Percentiles rank a stretch among this genome's conserved stretches.
phyloP scores from a whole-genome alignment of 2,797 vertebrate genomes.

The Falco concolor region DNA sequence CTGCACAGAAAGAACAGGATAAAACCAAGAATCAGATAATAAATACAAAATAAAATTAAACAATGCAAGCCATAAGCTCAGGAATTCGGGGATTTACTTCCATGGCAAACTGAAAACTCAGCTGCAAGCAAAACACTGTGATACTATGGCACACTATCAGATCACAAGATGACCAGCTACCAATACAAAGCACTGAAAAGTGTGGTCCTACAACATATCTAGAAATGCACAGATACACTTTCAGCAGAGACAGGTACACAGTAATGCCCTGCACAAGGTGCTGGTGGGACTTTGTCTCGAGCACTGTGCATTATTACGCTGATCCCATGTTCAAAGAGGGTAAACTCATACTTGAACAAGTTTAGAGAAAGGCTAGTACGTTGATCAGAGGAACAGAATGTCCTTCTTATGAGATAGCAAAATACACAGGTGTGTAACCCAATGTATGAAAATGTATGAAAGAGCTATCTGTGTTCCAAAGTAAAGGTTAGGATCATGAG shows the following conservation, averaged over 20 bases:
- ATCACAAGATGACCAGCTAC: rapidly evolving
- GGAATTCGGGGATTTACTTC: not conserved
- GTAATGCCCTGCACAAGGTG: not conserved
- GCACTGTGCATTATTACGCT: not conserved
- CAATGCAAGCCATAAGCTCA: not conserved
- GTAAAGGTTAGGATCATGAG: not conserved
- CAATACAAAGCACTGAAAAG: not conserved
- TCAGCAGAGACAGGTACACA: not conserved
- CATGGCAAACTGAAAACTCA: not conserved
- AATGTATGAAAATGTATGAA: not conserved
- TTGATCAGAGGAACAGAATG: not conserved
- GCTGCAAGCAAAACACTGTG: not conserved
- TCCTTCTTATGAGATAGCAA: not conserved
- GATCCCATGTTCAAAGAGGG: not conserved
- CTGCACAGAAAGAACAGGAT: not conserved
- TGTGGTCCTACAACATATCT: not conserved
- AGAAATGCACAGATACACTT: not conserved
- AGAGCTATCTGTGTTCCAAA: not conserved
- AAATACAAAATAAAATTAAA: not conserved
- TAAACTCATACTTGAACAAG: not conserved
- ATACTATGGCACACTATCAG: not conserved
- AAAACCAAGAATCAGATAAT: not conserved
- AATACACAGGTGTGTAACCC: not conserved
- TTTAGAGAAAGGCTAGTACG: not conserved
- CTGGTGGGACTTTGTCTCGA: not conserved